Evolutionary conservation across 2,113 vertebrate species (phyloP).

Genomic region (Osmerus eperlanus): DNA sequence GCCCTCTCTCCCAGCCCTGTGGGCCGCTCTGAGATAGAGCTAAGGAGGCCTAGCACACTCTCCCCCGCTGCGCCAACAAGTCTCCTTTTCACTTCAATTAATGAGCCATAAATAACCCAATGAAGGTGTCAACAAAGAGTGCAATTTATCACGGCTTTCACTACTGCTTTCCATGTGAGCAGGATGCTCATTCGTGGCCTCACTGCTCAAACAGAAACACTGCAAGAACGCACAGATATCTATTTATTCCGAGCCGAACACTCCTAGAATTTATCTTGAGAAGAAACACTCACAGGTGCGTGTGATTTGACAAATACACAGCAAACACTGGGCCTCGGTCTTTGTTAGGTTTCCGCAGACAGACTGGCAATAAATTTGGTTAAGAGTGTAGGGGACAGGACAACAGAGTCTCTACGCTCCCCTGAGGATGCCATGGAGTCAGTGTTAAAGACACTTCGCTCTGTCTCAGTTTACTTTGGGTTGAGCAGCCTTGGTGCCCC

Average conservation of each 20-base stretch:
- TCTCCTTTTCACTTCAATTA: conserved; percentile 94
- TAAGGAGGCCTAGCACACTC: conserved; percentile 58
- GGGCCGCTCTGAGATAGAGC: conserved; percentile 65
- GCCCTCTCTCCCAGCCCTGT: conserved; percentile 54
- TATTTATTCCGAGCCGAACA: conserved; percentile 84
- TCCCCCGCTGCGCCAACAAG: conserved; percentile 87
- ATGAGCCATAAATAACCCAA: conserved; percentile 99
- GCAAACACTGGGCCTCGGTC: conserved; percentile 73
- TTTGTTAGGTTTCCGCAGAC: conserved; percentile 81
- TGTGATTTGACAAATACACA: conserved; percentile 89
- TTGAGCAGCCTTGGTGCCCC: conserved; percentile 58
- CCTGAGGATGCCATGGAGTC: conserved; percentile 62
- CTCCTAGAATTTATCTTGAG: conserved; percentile 86
- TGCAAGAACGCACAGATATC: conserved; percentile 43
- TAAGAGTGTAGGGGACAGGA: conserved; percentile 72
- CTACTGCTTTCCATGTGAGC: conserved; percentile 73
- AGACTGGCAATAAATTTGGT: conserved; percentile 89
- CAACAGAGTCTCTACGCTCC: conserved; percentile 70
- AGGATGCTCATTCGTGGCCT: conserved; percentile 78
- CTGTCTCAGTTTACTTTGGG: conserved; percentile 61
- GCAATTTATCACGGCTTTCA: conserved; percentile 96
- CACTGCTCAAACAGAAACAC: conserved; percentile 45
- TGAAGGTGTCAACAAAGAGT: conserved; percentile 97
- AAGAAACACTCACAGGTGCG: conserved; percentile 87
- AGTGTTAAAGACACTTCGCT: conserved; percentile 71